Evolutionary conservation across 2,888 invertebrate genomes (phyloP), one percentile per base, ranked within the genome.

Genomic region (Caenorhabditis sp.): DNA sequence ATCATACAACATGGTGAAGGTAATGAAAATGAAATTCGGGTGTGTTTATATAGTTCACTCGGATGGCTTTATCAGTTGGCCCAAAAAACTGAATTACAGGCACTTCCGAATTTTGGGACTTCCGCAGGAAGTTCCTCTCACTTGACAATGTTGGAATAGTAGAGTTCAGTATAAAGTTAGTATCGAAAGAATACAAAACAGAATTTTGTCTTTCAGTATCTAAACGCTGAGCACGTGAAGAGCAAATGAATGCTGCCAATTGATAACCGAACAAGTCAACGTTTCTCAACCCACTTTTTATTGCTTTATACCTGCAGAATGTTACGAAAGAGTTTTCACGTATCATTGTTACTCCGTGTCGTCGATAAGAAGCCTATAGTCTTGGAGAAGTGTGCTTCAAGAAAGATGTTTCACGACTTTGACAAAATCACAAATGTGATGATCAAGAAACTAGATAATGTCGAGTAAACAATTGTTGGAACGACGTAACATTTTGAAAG

Each of bases 291-390:
- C 19, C 59, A 31, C 19, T 19, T 49, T 76, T 68, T 61, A 69
- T 69, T 69, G 31, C 51, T 69, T 69, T 51, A 51, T 31, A 68
- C 28, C 19, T 38, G n/a, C 22, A 38, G 14, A 59, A 19, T 31
- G 22, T 77, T 69, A 38, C 66, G 69, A 49, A 69, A 76, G n/a
- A 49, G 35, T 24, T 38, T 19, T 58, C 24, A 31, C 28, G 58
- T 47, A 51, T 47, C 59, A 58, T 47, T 38, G 44, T 68, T 63
- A 12, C 16, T 35, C 2, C 16, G 12, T 69, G n/a, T 77, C 69
- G 3, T 2, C 24, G 77, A 77, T 77, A 77, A 77, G 28, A n/a
- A 6, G 16, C 6, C 51, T 69, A 44, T 12, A 69, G 77, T 77
- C 61, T 77, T 56, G 4, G 63, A 31, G 28, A 68, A 16, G 19